Conservation (phyloP, 2,888 invertebrate genomes). For the Macrosoma leucophasiata region DNA sequence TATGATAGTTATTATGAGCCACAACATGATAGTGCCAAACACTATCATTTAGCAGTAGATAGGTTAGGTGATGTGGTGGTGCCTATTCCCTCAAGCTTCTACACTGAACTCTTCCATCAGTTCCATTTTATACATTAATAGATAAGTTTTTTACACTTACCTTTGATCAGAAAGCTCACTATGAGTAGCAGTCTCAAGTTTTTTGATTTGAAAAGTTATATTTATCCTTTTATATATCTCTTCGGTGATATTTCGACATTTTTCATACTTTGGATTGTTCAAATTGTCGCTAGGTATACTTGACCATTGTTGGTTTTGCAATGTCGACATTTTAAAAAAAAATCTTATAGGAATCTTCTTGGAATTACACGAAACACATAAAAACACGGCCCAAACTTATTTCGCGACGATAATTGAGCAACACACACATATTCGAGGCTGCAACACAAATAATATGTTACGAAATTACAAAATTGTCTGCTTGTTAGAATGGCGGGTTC, state of each 20-base stretch:
- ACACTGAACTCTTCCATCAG: too few species aligned
- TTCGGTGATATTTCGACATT: conserved; percentile 65
- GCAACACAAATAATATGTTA: conserved; percentile 27
- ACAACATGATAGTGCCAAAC: too few species aligned
- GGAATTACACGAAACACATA: conserved; percentile 33
- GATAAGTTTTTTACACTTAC: conserved; percentile 30
- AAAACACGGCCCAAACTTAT: conserved; percentile 31
- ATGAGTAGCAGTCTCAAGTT: conserved; percentile 46
- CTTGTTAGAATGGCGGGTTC: conserved; percentile 25
- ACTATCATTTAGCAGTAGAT: too few species aligned
- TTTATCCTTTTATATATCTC: conserved; percentile 69
- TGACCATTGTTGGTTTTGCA: conserved; percentile 49
- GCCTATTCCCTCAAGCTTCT: too few species aligned
- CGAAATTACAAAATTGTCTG: conserved; percentile 26
- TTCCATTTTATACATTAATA: conserved; percentile 2
- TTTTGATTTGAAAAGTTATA: conserved; percentile 67
- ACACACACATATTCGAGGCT: conserved; percentile 17
- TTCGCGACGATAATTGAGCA: conserved; percentile 36
- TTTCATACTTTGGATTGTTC: conserved; percentile 59
- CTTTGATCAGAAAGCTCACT: conserved; percentile 59
- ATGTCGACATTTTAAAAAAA: conserved; percentile 57
- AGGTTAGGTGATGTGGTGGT: too few species aligned
- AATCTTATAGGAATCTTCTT: conserved; percentile 43
- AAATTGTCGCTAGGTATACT: conserved; percentile 36
- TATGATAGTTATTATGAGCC: too few species aligned